Percentiles rank a stretch among this genome's conserved stretches.
Evolutionary conservation across 2,797 vertebrate genomes (phyloP).

Genomic region (Artibeus lituratus): DNA sequence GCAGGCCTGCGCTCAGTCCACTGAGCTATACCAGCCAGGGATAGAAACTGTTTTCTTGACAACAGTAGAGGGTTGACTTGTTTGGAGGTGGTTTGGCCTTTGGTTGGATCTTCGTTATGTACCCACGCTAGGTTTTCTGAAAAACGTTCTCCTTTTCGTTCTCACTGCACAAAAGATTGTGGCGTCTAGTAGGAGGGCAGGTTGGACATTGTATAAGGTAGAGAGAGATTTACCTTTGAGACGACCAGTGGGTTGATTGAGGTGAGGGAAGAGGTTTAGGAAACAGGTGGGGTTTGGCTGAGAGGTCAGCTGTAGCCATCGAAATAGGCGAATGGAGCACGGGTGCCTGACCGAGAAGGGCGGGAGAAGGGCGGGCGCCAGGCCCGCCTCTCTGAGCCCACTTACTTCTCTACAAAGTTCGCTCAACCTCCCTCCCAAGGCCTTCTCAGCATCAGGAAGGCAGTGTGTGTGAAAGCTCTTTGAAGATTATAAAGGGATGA

Average conservation of each 20-base stretch:
- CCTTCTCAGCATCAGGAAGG: neutral
- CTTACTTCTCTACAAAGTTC: neutral
- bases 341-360: fast-evolving
- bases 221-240: neutral
- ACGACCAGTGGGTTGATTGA: neutral
- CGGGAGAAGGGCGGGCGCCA: neutral
- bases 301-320: neutral
- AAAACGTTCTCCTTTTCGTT: neutral
- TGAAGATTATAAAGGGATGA: neutral
- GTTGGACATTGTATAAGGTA: neutral
- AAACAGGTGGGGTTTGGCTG: neutral
- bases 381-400: neutral
- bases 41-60: neutral
- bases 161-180: neutral
- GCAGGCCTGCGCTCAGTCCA: no score
- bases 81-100: neutral
- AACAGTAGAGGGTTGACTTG: neutral
- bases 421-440: neutral
- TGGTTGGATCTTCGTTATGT: neutral
- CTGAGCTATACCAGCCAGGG: no score
- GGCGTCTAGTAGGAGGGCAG: neutral
- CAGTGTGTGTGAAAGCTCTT: neutral
- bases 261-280: neutral
- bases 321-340: neutral
- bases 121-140: neutral